phyloP scores from a whole-genome alignment of 2,888 invertebrate genomes.

The Fissipunctia ypsillon region DNA sequence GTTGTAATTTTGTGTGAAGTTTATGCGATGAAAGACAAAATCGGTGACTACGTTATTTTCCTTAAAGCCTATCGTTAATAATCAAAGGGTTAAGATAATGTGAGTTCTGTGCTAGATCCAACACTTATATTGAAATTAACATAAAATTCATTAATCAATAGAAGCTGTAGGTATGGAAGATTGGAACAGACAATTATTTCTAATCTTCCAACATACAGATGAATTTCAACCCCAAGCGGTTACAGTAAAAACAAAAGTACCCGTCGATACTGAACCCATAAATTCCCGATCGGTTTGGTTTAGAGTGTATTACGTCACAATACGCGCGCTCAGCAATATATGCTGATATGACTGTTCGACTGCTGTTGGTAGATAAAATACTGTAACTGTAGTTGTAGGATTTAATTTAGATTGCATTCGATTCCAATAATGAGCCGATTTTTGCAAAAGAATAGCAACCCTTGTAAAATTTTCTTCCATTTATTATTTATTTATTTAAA shows the following conservation, averaged over 20 bases:
- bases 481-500: no score
- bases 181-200: neutral
- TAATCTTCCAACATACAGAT: slow-evolving; percentile 11
- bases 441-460: neutral
- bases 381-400: neutral
- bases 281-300: slow-evolving; percentile 48
- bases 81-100: neutral
- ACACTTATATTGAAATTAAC: neutral
- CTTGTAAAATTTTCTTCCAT: neutral
- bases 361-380: slow-evolving; percentile 53
- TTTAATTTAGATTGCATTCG: slow-evolving; percentile 12
- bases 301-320: slow-evolving; percentile 51
- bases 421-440: neutral
- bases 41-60: no score
- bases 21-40: neutral
- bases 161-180: neutral
- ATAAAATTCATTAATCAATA: neutral
- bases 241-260: slow-evolving; percentile 39
- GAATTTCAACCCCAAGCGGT: slow-evolving; percentile 16
- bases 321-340: slow-evolving; percentile 42
- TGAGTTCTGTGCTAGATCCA: neutral
- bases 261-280: slow-evolving; percentile 43
- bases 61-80: neutral
- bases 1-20: neutral
- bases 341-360: slow-evolving; percentile 43